Conservation (phyloP, 2,797 vertebrate species). For the Acipenser oxyrinchus region DNA sequence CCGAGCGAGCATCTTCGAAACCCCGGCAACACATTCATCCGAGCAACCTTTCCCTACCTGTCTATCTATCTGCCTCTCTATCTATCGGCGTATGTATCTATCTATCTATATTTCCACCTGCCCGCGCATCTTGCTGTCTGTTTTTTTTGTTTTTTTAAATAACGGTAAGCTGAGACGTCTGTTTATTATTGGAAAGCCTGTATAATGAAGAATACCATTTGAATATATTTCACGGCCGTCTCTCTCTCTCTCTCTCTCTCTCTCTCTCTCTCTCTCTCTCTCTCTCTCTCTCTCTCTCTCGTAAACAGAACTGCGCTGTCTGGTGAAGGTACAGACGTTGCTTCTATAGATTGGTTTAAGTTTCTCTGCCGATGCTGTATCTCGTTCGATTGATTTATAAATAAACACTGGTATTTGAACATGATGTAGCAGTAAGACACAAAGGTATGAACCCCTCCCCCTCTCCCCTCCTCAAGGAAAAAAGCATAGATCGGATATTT, state of each 20-base stretch:
- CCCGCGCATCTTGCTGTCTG: no score
- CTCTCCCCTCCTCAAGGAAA: no score
- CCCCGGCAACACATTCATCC: constrained; percentile 58
- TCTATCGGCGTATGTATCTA: not conserved
- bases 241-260: constrained; percentile 39
- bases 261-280: constrained; percentile 63
- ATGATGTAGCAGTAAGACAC: not conserved
- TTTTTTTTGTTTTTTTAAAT: no score
- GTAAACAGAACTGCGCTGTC: constrained; percentile 19
- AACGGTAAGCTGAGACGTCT: no score
- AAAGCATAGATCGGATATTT: no score
- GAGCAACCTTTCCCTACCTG: constrained; percentile 36
- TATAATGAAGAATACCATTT: no score
- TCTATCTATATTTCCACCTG: no score
- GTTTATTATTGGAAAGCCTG: no score
- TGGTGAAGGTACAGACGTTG: not conserved
- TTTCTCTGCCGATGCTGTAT: not conserved
- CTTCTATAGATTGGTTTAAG: not conserved
- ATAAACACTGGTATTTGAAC: not conserved
- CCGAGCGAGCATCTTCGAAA: constrained; percentile 63
- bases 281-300: constrained; percentile 28
- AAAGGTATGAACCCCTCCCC: constrained; percentile 23
- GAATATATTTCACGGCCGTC: no score
- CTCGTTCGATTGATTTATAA: not conserved
- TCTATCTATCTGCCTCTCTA: not conserved